These are phyloP conservation scores for Periparus ater DNA, from an alignment of 2,797 vertebrate species.

Conservation along the genomic window DNA sequence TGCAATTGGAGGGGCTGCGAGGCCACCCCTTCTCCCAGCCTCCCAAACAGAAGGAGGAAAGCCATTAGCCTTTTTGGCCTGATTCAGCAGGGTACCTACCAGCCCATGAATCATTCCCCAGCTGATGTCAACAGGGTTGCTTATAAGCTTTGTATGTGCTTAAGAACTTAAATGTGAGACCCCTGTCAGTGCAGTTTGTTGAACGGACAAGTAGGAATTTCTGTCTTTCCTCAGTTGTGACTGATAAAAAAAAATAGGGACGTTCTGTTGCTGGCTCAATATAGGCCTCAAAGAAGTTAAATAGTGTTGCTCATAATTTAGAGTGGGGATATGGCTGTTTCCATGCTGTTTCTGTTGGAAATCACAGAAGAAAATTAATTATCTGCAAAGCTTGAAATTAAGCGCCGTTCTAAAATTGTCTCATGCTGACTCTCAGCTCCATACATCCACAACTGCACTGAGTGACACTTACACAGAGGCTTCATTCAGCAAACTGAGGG, in stretches of 20 bases:
- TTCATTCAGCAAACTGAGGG: neutral
- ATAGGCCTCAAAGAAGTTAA: conserved; percentile 21
- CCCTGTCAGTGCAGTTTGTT: neutral
- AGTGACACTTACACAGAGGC: neutral
- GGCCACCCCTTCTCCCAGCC: neutral
- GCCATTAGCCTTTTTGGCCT: conserved; percentile 2
- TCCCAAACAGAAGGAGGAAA: neutral
- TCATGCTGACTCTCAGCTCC: neutral
- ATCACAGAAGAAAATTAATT: neutral
- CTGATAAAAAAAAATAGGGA: neutral
- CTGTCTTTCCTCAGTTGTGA: neutral
- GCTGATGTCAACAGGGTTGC: neutral
- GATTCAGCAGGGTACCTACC: neutral
- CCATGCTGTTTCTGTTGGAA: conserved; percentile 19
- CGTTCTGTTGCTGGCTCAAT: neutral
- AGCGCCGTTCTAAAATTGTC: rapidly evolving
- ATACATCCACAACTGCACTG: neutral
- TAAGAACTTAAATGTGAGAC: neutral
- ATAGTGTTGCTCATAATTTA: conserved; percentile 35
- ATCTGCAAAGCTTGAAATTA: neutral
- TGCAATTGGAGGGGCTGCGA: neutral
- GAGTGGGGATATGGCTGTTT: neutral
- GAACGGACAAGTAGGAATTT: neutral
- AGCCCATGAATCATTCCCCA: neutral
- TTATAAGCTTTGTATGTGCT: neutral